phyloP scores from a whole-genome alignment of 1,140 invertebrate genomes.

The Trichonephila clavata region DNA sequence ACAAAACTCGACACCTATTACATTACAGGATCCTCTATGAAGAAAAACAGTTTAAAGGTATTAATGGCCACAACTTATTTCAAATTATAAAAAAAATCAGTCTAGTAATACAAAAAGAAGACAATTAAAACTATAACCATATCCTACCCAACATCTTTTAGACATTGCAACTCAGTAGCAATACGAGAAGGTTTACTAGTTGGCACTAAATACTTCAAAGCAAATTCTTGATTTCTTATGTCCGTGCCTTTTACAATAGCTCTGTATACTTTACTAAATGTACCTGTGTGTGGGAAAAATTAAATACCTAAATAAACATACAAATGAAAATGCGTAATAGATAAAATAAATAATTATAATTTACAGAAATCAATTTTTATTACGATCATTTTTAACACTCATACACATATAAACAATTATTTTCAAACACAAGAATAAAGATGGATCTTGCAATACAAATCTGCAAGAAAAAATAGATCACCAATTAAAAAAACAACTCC shows the following conservation, averaged over 20 bases:
- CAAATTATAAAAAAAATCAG: neutral
- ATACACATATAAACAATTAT: too few species aligned
- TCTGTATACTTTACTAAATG: slow-evolving; percentile 78
- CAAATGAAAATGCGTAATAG: neutral
- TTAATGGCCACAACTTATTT: neutral
- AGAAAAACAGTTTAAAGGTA: slow-evolving; percentile 57
- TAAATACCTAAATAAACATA: neutral
- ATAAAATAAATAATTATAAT: neutral
- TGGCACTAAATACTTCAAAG: slow-evolving; percentile 79
- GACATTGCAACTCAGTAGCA: slow-evolving; percentile 78
- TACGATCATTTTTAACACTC: too few species aligned
- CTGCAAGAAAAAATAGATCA: too few species aligned
- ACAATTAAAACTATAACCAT: neutral
- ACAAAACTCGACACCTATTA: slow-evolving; percentile 90
- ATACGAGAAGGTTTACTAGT: slow-evolving; percentile 78
- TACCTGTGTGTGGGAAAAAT: slow-evolving; percentile 77
- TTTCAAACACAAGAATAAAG: too few species aligned
- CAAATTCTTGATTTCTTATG: slow-evolving; percentile 74
- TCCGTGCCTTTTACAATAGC: slow-evolving; percentile 70
- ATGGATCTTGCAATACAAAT: too few species aligned
- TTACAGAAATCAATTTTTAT: too few species aligned
- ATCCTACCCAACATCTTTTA: slow-evolving; percentile 78
- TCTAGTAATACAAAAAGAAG: neutral
- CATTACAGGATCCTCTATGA: slow-evolving; percentile 90
- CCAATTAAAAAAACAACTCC: too few species aligned